Percentiles rank a stretch among this genome's conserved stretches.
Evolutionary conservation across 1,140 invertebrate species (phyloP).

Genomic region (Lepidotrigona ventralis): DNA sequence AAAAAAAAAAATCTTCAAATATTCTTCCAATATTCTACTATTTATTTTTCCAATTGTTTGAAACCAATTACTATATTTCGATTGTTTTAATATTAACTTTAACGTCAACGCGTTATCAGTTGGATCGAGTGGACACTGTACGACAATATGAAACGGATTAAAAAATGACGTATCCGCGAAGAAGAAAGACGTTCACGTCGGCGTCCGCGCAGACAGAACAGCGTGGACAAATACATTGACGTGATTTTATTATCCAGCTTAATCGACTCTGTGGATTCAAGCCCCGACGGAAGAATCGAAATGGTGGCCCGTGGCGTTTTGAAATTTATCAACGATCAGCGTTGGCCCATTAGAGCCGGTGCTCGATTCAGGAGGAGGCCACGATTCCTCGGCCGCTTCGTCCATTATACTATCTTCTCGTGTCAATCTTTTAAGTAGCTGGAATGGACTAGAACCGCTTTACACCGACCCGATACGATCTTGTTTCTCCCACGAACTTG

Average conservation of each 20-base stretch:
- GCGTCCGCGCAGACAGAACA: not conserved
- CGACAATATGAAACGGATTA: not conserved
- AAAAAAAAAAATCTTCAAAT: too few species aligned
- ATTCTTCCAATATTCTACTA: not conserved
- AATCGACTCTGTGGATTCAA: conserved; percentile 56
- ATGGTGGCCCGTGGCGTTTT: conserved; percentile 56
- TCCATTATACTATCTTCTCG: conserved; percentile 65
- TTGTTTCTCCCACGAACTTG: conserved; percentile 38
- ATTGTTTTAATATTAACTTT: too few species aligned
- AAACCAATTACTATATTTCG: too few species aligned
- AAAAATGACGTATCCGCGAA: not conserved
- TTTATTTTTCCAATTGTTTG: not conserved
- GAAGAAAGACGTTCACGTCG: not conserved
- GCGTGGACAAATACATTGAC: conserved; percentile 38
- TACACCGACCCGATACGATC: conserved; percentile 56
- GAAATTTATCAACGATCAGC: conserved; percentile 65
- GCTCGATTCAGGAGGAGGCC: conserved; percentile 43
- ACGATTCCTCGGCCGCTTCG: conserved; percentile 42
- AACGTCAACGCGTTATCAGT: not conserved
- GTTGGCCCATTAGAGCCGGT: conserved; percentile 65
- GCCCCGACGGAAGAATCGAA: conserved; percentile 49
- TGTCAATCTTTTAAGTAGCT: conserved; percentile 68
- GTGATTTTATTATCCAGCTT: conserved; percentile 36
- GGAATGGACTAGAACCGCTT: conserved; percentile 60
- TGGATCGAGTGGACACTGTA: not conserved